Percentiles rank a stretch among this genome's conserved stretches.
These are phyloP conservation scores for Malurus leucopterus DNA, from an alignment of 2,797 vertebrate genomes.

Conservation along the genomic window DNA sequence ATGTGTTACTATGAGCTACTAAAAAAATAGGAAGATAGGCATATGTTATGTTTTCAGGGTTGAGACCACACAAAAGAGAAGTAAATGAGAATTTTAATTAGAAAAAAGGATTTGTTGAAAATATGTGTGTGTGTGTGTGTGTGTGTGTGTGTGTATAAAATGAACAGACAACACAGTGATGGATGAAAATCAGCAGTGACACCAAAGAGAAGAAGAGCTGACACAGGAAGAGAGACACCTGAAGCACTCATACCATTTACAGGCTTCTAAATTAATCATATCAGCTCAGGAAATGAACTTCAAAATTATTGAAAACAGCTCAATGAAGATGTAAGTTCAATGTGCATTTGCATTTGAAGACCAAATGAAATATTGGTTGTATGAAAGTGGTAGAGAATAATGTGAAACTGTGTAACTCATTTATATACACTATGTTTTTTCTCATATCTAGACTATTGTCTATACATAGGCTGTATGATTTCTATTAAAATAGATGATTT, in stretches of 20 bases:
- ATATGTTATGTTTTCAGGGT: neutral
- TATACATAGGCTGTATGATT: neutral
- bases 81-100: neutral
- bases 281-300: constrained; percentile 21
- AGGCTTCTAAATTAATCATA: constrained; percentile 13
- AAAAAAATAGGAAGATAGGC: neutral
- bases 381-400: neutral
- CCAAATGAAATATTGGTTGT: neutral
- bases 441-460: neutral
- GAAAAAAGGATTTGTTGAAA: neutral
- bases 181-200: neutral
- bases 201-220: neutral
- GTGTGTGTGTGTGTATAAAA: neutral
- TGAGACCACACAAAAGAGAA: neutral
- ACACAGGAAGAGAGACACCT: neutral
- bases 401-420: neutral
- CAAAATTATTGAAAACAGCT: neutral
- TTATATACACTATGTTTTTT: neutral
- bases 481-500: neutral
- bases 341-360: neutral
- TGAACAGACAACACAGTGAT: neutral
- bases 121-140: neutral
- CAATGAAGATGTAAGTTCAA: neutral
- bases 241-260: neutral
- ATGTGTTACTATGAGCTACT: neutral